Conservation (phyloP, 2,113 vertebrate species). For the Entosphenus tridentatus region DNA sequence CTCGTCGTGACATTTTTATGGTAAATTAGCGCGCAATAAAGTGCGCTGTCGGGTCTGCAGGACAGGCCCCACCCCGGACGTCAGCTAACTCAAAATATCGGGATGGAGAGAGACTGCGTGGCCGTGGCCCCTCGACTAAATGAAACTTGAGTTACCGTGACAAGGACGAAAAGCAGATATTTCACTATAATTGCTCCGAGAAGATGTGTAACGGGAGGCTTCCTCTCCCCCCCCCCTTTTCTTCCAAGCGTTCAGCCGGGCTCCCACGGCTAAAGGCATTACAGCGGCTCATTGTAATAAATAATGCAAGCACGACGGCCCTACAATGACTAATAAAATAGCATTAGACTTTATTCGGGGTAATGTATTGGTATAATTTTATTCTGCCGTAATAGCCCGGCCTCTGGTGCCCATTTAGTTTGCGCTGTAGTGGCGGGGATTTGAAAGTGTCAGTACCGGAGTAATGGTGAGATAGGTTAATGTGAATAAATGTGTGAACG, state of each 20-base stretch:
- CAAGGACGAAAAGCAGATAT: slow-evolving; percentile 3
- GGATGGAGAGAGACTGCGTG: slow-evolving; percentile 1
- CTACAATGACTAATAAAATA: slow-evolving; percentile 4
- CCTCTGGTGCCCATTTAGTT: slow-evolving; percentile 2
- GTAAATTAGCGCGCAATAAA: slow-evolving; percentile 5
- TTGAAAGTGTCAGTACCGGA: not conserved
- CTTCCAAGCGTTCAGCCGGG: not conserved
- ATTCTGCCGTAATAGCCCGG: not conserved
- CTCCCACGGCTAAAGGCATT: slow-evolving; percentile 3
- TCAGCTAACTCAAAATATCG: slow-evolving; percentile 6
- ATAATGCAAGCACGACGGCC: slow-evolving; percentile 2
- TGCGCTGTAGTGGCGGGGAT: slow-evolving; percentile 1
- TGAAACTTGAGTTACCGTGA: slow-evolving; percentile 5
- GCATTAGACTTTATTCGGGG: not conserved
- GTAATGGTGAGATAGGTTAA: not conserved
- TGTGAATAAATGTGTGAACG: not conserved
- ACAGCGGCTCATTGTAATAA: slow-evolving; percentile 2
- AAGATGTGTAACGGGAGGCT: not conserved
- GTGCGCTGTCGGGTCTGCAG: slow-evolving; percentile 1
- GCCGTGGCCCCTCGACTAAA: not conserved
- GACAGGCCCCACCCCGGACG: not conserved
- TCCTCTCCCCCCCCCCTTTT: not conserved
- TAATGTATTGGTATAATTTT: slow-evolving; percentile 6
- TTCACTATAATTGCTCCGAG: slow-evolving; percentile 5
- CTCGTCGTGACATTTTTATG: slow-evolving; percentile 3